A percentile compares a stretch with the other conserved stretches of the same genome.
phyloP scores from a whole-genome alignment of 2,113 vertebrate species.

The Megatriorchis doriae region DNA sequence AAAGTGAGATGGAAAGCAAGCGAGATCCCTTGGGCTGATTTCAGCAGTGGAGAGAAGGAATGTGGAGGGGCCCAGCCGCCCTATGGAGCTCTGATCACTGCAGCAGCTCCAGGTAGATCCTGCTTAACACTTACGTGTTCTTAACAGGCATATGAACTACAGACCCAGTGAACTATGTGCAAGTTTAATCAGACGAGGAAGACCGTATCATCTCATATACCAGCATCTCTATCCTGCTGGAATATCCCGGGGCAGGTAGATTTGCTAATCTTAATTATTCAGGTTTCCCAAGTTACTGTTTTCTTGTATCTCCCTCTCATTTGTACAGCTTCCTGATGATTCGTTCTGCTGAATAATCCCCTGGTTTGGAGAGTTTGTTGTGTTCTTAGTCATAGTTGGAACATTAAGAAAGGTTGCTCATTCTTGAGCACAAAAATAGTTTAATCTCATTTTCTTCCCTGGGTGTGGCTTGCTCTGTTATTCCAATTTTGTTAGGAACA shows the following conservation, averaged over 20 bases:
- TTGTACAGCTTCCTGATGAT: not conserved
- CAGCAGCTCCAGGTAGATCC: not conserved
- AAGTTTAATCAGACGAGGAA: not conserved
- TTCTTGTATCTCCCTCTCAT: not conserved
- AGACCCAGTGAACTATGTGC: not conserved
- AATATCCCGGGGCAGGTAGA: not conserved
- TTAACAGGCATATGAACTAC: not conserved
- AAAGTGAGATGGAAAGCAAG: not conserved
- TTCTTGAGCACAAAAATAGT: not conserved
- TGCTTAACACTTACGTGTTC: not conserved
- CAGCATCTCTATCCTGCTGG: not conserved
- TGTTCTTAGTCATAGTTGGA: not conserved
- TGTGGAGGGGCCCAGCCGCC: not conserved
- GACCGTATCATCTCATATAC: not conserved
- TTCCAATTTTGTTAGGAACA: not conserved
- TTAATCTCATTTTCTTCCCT: not conserved
- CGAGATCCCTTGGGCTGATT: not conserved
- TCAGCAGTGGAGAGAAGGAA: not conserved
- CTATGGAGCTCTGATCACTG: not conserved
- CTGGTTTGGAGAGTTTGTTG: not conserved
- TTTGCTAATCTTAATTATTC: not conserved
- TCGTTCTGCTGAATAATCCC: not conserved
- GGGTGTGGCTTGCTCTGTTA: not conserved
- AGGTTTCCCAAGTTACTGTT: not conserved
- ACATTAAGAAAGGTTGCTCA: not conserved